A percentile compares a stretch with the other conserved stretches of the same genome.
Evolutionary conservation across 92 coral and sea anemone species (phyloP).

Genomic region (Actinernus sp.): DNA sequence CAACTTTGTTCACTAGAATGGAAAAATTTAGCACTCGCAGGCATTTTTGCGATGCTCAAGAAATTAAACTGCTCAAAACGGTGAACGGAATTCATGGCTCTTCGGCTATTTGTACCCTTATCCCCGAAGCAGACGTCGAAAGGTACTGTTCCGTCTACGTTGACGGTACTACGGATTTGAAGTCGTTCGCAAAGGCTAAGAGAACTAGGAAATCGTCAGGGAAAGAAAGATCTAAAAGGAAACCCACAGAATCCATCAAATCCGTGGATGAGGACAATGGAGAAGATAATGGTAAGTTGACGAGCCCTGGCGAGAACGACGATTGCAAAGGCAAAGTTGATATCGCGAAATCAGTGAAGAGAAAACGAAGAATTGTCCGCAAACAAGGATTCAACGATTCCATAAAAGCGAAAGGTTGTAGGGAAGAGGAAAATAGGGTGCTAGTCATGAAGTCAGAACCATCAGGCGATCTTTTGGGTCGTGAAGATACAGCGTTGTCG

Average conservation of each 20-base stretch:
- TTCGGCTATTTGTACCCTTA: slow-evolving; percentile 90
- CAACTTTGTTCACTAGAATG: slow-evolving; percentile 93
- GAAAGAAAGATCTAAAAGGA: slow-evolving; percentile 11
- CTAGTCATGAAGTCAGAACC: slow-evolving; percentile 14
- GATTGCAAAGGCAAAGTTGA: slow-evolving; percentile 10
- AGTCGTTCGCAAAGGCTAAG: slow-evolving; percentile 13
- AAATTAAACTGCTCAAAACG: slow-evolving; percentile 86
- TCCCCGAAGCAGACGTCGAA: slow-evolving; percentile 84
- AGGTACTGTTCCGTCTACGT: slow-evolving; percentile 79
- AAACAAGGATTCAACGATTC: slow-evolving; percentile 8
- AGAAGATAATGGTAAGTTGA: slow-evolving; percentile 3
- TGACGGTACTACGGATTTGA: slow-evolving; percentile 44
- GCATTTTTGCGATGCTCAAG: slow-evolving; percentile 84
- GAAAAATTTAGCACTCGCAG: slow-evolving; percentile 91
- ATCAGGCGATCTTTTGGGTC: slow-evolving; percentile 5
- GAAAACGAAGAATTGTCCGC: slow-evolving; percentile 1
- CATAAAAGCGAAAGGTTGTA: slow-evolving; percentile 12
- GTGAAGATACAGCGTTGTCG: slow-evolving; percentile 2
- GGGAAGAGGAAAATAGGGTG: slow-evolving; percentile 7
- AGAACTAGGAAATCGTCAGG: slow-evolving; percentile 16
- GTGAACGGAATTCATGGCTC: slow-evolving; percentile 95
- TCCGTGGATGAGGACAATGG: too few species aligned
- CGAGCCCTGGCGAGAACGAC: neutral
- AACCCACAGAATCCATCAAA: too few species aligned
- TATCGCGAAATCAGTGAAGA: slow-evolving; percentile 12